These are phyloP conservation scores for Cerastoderma edule DNA, from an alignment of 2,888 invertebrate species.

Conservation along the genomic window DNA sequence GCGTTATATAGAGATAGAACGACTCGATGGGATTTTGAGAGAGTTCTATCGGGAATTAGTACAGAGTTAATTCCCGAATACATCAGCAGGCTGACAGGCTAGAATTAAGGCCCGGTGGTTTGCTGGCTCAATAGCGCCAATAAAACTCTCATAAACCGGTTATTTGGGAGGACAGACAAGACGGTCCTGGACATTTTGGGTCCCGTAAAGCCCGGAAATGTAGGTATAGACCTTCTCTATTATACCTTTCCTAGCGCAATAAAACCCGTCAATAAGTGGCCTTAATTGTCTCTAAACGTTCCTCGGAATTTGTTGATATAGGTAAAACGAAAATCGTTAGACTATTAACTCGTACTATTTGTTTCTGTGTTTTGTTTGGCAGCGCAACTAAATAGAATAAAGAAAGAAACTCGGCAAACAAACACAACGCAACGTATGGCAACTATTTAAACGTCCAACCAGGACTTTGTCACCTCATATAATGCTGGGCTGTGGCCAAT, in stretches of 20 bases:
- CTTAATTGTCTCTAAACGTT: not conserved
- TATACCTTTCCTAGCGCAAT: conserved; percentile 14
- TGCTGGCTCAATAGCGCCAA: not conserved
- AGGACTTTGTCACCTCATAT: too few relatives aligned
- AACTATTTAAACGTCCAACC: too few relatives aligned
- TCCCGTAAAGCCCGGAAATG: not conserved
- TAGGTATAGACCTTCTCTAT: not conserved
- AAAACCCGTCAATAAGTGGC: conserved; percentile 1
- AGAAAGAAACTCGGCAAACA: too few relatives aligned
- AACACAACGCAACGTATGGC: too few relatives aligned
- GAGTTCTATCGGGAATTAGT: conserved; percentile 21
- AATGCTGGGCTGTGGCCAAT: too few relatives aligned
- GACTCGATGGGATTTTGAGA: not conserved
- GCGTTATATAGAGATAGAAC: too few relatives aligned
- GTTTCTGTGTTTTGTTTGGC: too few relatives aligned
- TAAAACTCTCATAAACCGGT: conserved; percentile 6
- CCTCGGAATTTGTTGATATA: conserved; percentile 18
- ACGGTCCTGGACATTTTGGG: not conserved
- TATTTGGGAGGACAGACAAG: not conserved
- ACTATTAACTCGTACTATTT: too few relatives aligned
- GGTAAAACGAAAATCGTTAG: conserved; percentile 10
- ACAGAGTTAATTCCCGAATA: conserved; percentile 10
- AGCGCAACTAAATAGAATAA: too few relatives aligned
- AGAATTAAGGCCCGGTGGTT: conserved; percentile 6
- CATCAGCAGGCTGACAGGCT: conserved; percentile 5